Evolutionary conservation across 2,113 vertebrate genomes (phyloP).

Genomic region (Chrysemys picta): DNA sequence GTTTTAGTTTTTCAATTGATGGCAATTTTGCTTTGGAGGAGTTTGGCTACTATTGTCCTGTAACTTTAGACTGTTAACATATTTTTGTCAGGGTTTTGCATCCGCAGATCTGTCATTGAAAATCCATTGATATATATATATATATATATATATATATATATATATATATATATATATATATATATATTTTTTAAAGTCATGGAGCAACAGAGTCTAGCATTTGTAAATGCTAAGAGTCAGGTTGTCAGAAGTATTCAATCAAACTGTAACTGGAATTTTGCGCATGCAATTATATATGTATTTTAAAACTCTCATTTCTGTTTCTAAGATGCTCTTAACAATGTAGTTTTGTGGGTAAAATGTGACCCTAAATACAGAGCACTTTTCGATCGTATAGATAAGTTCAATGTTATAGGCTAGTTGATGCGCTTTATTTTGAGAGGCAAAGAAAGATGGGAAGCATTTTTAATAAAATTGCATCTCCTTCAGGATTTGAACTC

Average conservation of each 20-base stretch:
- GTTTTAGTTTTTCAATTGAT: rapidly evolving
- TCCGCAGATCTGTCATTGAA: too few relatives aligned
- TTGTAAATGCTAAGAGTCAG: background rate
- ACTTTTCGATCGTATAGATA: background rate
- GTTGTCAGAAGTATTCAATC: background rate
- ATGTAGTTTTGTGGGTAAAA: background rate
- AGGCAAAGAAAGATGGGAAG: background rate
- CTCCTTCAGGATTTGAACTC: background rate
- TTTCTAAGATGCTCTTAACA: background rate
- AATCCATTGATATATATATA: background rate
- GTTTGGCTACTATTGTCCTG: background rate
- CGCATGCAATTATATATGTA: background rate
- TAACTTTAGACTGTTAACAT: background rate
- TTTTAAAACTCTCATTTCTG: background rate
- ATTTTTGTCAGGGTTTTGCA: too few relatives aligned
- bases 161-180: too few relatives aligned
- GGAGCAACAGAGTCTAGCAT: background rate
- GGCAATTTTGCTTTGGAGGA: background rate
- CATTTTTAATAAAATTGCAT: background rate
- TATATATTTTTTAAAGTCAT: background rate
- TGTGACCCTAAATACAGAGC: background rate
- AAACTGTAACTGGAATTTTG: background rate
- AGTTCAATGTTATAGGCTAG: background rate
- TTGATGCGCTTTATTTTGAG: background rate
- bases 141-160: too few relatives aligned